Conservation (phyloP, 2,113 vertebrate genomes). For the Emydocephalus ijimae region DNA sequence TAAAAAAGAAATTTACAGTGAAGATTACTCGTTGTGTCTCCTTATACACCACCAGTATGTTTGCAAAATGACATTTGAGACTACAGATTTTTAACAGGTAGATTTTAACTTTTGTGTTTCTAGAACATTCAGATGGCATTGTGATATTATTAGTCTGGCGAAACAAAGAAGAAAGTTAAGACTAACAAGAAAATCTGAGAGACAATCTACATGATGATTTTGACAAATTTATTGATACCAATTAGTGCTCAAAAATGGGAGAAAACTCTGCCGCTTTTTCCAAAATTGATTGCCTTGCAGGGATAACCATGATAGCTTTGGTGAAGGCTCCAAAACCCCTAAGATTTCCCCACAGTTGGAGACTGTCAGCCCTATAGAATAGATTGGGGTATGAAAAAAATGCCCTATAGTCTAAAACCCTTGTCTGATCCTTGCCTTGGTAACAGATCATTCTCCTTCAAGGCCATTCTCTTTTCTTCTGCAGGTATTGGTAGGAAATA, state of each 20-base stretch:
- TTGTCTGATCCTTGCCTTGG: neutral
- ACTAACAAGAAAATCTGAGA: neutral
- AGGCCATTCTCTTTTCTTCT: neutral
- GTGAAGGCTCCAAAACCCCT: neutral
- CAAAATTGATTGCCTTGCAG: neutral
- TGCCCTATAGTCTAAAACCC: neutral
- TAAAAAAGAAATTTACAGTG: neutral
- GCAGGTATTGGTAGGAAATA: neutral
- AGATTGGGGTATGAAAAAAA: neutral
- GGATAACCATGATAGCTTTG: neutral
- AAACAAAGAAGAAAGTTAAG: neutral
- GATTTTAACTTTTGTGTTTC: neutral
- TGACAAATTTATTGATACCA: neutral
- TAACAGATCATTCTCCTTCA: neutral
- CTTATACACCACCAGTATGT: neutral
- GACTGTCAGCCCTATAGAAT: neutral
- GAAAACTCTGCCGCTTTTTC: neutral
- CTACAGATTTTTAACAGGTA: neutral
- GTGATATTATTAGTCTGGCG: neutral
- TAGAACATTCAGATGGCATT: neutral
- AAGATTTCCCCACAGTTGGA: neutral
- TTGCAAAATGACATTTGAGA: neutral
- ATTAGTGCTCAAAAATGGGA: neutral
- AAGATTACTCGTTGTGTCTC: neutral
- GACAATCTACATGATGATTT: neutral